phyloP scores from a whole-genome alignment of 1,140 invertebrate species.

The Drosophila quadrilineata region DNA sequence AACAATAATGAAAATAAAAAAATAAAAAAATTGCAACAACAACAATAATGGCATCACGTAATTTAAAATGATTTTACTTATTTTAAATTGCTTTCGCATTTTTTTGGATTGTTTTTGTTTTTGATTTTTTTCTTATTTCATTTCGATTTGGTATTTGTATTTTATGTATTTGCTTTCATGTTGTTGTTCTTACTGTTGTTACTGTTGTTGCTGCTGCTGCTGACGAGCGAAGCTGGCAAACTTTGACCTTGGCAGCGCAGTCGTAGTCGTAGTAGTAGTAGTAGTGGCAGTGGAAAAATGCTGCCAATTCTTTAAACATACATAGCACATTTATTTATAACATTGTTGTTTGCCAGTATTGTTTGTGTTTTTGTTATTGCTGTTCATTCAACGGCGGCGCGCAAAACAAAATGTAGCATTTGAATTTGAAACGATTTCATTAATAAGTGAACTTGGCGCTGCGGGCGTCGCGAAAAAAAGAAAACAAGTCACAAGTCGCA shows the following conservation, averaged over 20 bases:
- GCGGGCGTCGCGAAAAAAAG: conserved; percentile 21
- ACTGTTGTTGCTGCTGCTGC: too few species aligned
- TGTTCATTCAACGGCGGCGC: conserved; percentile 61
- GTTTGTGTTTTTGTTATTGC: conserved; percentile 10
- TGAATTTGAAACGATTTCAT: conserved; percentile 67
- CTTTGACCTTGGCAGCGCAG: conserved; percentile 62
- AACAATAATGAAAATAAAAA: conserved; percentile 42
- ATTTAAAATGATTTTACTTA: conserved; percentile 57
- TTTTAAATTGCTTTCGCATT: conserved; percentile 29
- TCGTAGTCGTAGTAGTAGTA: too few species aligned
- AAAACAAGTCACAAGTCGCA: conserved; percentile 38
- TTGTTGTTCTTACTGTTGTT: too few species aligned
- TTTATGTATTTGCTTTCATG: conserved; percentile 15
- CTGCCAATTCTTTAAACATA: conserved; percentile 38
- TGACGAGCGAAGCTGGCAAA: conserved; percentile 34
- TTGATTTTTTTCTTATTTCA: conserved; percentile 13
- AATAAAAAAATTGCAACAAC: conserved; percentile 8
- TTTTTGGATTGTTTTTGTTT: conserved; percentile 10
- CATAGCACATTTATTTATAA: conserved; percentile 20
- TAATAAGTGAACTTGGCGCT: conserved; percentile 59
- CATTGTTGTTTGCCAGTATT: neutral
- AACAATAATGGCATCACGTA: conserved; percentile 41
- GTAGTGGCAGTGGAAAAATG: conserved; percentile 36
- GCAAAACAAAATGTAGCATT: conserved; percentile 66
- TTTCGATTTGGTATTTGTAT: conserved; percentile 16